Evolutionary conservation across 2,888 invertebrate species (phyloP).

Genomic region (Dynastes grantii): DNA sequence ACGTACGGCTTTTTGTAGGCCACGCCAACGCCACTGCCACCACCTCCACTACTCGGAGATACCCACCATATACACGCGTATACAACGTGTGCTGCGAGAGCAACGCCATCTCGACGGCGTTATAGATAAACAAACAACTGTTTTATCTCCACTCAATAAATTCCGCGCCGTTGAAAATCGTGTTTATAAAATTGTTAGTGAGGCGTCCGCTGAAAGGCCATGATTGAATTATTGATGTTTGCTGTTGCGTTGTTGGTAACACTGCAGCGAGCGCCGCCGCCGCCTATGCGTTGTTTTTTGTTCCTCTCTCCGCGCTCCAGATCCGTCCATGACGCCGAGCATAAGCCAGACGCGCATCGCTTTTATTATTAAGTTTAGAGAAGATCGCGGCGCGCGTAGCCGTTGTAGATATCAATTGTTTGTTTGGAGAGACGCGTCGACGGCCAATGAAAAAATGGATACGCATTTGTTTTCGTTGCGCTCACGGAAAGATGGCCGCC

Average conservation of each 20-base stretch:
- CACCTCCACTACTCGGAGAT: not conserved
- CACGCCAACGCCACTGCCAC: conserved; percentile 33
- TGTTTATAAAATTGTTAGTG: conserved; percentile 48
- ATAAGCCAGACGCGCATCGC: conserved; percentile 11
- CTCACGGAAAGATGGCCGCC: conserved; percentile 38
- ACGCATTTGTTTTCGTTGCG: conserved; percentile 38
- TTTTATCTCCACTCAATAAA: conserved; percentile 47
- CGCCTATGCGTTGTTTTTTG: not conserved
- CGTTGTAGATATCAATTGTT: conserved; percentile 46
- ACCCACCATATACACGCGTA: not conserved
- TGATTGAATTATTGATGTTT: conserved; percentile 45
- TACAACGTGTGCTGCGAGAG: conserved; percentile 1
- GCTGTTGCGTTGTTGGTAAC: conserved; percentile 30
- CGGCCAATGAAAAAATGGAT: conserved; percentile 44
- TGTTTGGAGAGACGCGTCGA: conserved; percentile 40
- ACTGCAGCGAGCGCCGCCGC: not conserved
- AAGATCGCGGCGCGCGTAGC: not conserved
- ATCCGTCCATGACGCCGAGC: not conserved
- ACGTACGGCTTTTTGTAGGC: conserved; percentile 21
- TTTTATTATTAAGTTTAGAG: not conserved
- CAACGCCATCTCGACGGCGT: conserved; percentile 40
- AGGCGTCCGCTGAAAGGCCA: conserved; percentile 46
- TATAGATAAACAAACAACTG: conserved; percentile 44
- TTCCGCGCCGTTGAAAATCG: conserved; percentile 45
- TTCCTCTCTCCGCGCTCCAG: not conserved